Conservation (phyloP, 2,888 invertebrate genomes). For the Coremacera marginata region DNA sequence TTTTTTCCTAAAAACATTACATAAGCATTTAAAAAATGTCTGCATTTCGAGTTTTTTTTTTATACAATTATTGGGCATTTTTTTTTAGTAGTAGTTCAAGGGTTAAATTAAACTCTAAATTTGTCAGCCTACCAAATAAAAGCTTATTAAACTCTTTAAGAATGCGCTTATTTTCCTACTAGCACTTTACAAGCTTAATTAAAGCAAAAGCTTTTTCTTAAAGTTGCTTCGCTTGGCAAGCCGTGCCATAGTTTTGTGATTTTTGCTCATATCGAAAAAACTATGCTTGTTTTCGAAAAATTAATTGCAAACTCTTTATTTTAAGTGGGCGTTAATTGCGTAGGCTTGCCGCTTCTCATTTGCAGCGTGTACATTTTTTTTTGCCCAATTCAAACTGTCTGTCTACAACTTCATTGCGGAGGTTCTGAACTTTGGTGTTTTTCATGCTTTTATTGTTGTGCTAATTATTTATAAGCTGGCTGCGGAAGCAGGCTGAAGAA, state of each 20-base stretch:
- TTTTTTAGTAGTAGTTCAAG: too few relatives aligned
- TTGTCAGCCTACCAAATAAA: too few relatives aligned
- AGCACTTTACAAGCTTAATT: too few relatives aligned
- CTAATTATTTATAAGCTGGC: background rate
- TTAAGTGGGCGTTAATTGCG: constrained; percentile 12
- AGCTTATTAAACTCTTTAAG: too few relatives aligned
- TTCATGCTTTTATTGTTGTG: background rate
- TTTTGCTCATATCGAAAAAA: background rate
- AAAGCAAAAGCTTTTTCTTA: too few relatives aligned
- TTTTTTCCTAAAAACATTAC: too few relatives aligned
- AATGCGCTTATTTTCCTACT: too few relatives aligned
- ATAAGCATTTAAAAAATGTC: too few relatives aligned
- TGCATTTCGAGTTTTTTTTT: too few relatives aligned
- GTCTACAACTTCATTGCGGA: background rate
- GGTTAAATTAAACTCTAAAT: too few relatives aligned
- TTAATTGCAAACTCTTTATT: background rate
- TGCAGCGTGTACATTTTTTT: background rate
- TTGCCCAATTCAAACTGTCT: too few relatives aligned
- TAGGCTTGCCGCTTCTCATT: background rate
- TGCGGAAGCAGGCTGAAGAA: background rate
- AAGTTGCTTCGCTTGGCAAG: background rate
- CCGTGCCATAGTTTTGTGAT: background rate
- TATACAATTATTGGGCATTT: too few relatives aligned
- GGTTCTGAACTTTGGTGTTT: background rate
- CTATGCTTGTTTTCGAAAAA: background rate